Percentiles rank a stretch among this genome's conserved stretches.
phyloP scores from a whole-genome alignment of 2,797 vertebrate species.

The Melanotaenia nigrans region DNA sequence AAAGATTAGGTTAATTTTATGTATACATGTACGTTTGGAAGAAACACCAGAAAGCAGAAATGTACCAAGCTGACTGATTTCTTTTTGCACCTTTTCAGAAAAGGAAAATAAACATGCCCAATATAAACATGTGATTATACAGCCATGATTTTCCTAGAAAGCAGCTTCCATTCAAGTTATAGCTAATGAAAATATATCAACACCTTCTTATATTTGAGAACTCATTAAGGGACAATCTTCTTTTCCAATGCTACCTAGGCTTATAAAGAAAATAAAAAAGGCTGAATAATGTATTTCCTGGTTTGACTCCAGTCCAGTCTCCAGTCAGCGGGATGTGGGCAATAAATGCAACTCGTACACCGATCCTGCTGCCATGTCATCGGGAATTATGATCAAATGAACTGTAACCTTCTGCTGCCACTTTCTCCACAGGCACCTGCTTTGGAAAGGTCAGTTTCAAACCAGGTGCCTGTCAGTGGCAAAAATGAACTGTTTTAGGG shows the following conservation, averaged over 20 bases:
- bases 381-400: conserved; percentile 32
- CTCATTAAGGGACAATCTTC: no score
- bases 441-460: conserved; percentile 43
- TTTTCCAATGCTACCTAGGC: no score
- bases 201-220: no score
- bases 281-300: not conserved
- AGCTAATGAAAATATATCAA: no score
- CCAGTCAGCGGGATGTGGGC: not conserved
- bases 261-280: no score
- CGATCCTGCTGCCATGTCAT: not conserved
- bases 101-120: not conserved
- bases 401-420: conserved; percentile 11
- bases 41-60: not conserved
- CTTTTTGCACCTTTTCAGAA: not conserved
- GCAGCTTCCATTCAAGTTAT: not conserved
- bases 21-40: not conserved
- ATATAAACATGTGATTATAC: not conserved
- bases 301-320: conserved; percentile 22
- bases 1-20: not conserved
- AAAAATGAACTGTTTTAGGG: not conserved
- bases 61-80: no score
- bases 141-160: not conserved
- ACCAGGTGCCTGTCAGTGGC: not conserved
- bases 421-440: conserved; percentile 24
- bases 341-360: not conserved